phyloP scores from a whole-genome alignment of 2,888 invertebrate genomes.

The Creontiades dilutus region DNA sequence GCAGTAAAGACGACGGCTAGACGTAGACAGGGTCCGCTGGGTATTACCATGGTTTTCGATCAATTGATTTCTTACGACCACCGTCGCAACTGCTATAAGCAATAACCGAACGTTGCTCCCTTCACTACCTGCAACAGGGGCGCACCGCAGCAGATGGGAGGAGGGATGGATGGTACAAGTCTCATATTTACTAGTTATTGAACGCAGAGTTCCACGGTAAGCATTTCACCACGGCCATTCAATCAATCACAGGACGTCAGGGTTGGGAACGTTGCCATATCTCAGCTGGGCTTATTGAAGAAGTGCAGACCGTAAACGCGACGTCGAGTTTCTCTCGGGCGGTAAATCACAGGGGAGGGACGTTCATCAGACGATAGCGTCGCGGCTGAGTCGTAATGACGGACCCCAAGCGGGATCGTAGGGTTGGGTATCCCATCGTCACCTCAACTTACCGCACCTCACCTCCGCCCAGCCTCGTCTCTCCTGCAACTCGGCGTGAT shows the following conservation, averaged over 20 bases:
- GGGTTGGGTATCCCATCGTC: neutral
- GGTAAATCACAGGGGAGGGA: slow-evolving; percentile 9
- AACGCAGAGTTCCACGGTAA: slow-evolving; percentile 3
- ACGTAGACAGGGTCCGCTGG: neutral
- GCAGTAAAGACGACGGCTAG: neutral
- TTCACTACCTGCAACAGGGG: neutral
- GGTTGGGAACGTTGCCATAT: slow-evolving; percentile 8
- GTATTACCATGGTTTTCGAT: neutral
- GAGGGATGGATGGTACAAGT: neutral
- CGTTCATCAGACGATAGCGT: slow-evolving; percentile 36
- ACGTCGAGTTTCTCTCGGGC: slow-evolving; percentile 38
- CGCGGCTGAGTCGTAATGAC: slow-evolving; percentile 13
- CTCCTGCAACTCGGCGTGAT: neutral
- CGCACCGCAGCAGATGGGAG: neutral
- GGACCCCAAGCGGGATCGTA: neutral
- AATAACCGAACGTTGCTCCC: neutral
- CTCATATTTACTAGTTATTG: slow-evolving; percentile 18
- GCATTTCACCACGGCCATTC: slow-evolving; percentile 21
- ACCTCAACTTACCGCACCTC: neutral
- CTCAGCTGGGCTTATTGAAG: slow-evolving; percentile 10
- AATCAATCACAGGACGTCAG: slow-evolving; percentile 19
- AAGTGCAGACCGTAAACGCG: slow-evolving; percentile 6
- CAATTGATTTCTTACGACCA: neutral
- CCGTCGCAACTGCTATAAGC: neutral
- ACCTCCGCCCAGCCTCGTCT: no score